phyloP scores from a whole-genome alignment of 2,888 invertebrate species.

The Caenorhabditis zanzibari region DNA sequence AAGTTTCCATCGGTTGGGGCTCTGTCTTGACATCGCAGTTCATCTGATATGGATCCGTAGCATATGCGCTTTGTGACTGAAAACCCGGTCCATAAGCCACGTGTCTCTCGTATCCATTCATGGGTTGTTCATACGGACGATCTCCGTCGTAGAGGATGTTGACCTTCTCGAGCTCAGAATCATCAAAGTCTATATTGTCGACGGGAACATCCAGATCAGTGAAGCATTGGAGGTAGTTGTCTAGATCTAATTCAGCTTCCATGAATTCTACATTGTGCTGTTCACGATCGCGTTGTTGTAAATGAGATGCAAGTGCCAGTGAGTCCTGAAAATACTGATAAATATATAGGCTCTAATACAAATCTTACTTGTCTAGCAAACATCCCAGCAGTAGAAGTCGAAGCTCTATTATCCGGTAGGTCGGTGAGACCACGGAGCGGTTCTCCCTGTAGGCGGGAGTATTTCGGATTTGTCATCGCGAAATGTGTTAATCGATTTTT shows the following conservation, averaged over 20 bases:
- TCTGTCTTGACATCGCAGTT: constrained; percentile 49
- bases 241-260: constrained; percentile 67
- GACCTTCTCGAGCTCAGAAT: constrained; percentile 61
- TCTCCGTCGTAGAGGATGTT: constrained; percentile 62
- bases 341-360: too few species aligned
- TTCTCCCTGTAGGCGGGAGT: constrained; percentile 21
- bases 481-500: too few species aligned
- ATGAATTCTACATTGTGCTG: constrained; percentile 64
- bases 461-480: constrained; percentile 4
- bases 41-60: constrained; percentile 40
- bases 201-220: constrained; percentile 60
- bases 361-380: constrained; percentile 34
- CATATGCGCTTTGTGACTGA: constrained; percentile 12
- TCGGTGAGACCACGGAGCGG: constrained; percentile 36
- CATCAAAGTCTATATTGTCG: constrained; percentile 67
- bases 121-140: constrained; percentile 17
- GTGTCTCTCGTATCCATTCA: constrained; percentile 49
- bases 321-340: constrained; percentile 36
- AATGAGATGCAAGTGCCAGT: constrained; percentile 42
- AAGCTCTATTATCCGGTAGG: constrained; percentile 48
- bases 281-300: constrained; percentile 53
- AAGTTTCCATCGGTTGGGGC: not conserved
- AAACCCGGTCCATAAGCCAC: constrained; percentile 34
- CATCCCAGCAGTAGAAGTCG: constrained; percentile 33
- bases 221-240: constrained; percentile 58